These are phyloP conservation scores for Albula goreensis DNA, from an alignment of 2,113 vertebrate species.

Conservation along the genomic window DNA sequence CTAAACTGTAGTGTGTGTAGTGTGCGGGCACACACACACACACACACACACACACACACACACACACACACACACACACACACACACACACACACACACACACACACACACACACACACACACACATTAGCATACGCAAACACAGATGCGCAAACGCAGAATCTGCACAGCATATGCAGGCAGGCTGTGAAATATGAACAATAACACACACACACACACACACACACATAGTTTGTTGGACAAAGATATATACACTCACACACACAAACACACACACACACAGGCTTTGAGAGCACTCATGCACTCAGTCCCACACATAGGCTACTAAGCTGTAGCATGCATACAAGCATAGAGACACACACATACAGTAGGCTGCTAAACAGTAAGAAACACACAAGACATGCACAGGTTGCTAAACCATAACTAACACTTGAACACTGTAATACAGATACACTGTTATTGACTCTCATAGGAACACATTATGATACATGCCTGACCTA, in stretches of 20 bases:
- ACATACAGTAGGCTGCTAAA: background rate
- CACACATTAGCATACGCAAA: background rate
- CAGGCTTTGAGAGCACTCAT: too few species aligned
- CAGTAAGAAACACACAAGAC: background rate
- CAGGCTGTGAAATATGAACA: background rate
- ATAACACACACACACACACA: background rate
- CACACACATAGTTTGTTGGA: background rate
- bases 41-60: background rate
- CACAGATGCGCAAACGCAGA: background rate
- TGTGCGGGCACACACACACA: background rate
- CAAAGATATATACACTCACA: too few species aligned
- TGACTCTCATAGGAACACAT: too few species aligned
- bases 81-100: background rate
- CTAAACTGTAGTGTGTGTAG: conserved; percentile 24
- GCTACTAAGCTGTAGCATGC: background rate
- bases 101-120: background rate
- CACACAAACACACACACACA: too few species aligned
- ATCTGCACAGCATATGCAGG: too few species aligned
- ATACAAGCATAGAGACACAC: background rate
- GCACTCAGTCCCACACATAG: too few species aligned
- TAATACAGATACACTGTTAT: too few species aligned
- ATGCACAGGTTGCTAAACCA: too few species aligned
- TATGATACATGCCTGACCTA: too few species aligned
- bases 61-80: background rate
- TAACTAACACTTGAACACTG: too few species aligned